Conservation (phyloP, 30 jellyfish, hydroid and myxozoan genomes). For the Hydractinia echinata region DNA sequence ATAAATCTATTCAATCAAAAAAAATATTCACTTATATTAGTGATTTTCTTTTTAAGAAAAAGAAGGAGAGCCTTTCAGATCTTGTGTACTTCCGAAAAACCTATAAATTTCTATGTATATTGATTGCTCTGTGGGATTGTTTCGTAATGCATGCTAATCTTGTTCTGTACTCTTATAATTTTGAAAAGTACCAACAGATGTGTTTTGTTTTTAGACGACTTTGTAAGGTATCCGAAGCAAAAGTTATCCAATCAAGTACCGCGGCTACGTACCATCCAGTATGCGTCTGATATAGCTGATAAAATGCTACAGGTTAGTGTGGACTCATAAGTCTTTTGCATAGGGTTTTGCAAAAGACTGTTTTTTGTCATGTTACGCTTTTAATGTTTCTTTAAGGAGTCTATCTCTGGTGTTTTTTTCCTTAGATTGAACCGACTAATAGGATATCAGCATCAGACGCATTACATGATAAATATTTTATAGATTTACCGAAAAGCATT, state of each 20-base stretch:
- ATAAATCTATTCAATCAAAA: too few relatives aligned
- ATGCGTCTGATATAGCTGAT: slow-evolving; percentile 61
- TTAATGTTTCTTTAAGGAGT: too few relatives aligned
- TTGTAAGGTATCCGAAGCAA: not conserved
- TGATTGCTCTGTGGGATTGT: too few relatives aligned
- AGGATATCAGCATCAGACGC: slow-evolving; percentile 64
- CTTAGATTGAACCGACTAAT: slow-evolving; percentile 53
- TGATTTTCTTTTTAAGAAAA: too few relatives aligned
- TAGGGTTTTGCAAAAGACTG: too few relatives aligned
- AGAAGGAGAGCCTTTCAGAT: too few relatives aligned
- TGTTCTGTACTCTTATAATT: too few relatives aligned
- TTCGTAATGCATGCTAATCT: too few relatives aligned
- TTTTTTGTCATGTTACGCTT: not conserved
- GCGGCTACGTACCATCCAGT: slow-evolving; percentile 17
- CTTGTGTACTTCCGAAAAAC: too few relatives aligned
- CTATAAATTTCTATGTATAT: too few relatives aligned
- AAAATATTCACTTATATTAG: too few relatives aligned
- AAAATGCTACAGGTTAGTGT: slow-evolving; percentile 57
- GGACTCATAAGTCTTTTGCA: not conserved
- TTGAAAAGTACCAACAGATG: too few relatives aligned
- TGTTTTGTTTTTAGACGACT: not conserved
- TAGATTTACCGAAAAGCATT: slow-evolving; percentile 56
- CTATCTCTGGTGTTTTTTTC: not conserved
- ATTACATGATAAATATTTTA: slow-evolving; percentile 50
- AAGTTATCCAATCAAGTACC: slow-evolving; percentile 14